Base-by-base conservation (phyloP, 2,888 invertebrate genomes). In the Metopia argyrocephala region DNA sequence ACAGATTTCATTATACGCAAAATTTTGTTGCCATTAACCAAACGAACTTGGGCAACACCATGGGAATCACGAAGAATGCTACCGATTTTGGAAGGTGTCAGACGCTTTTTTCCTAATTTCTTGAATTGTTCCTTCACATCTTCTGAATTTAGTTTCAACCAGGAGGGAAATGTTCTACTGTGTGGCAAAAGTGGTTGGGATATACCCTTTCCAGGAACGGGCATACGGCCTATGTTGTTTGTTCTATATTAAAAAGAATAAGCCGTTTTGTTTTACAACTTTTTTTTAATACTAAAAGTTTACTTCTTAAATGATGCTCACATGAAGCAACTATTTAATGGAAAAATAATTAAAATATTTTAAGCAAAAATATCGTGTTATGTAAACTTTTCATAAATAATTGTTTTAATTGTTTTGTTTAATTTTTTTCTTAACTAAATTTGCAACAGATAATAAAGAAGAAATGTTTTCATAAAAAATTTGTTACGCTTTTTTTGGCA, bases 201-300 rank as follows among this genome's bases (percentile, higher is more conserved):
- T 91, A 99, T 99, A 96, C 99, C 99, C 95, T 99, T 99, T 90
- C 98, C 98, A 91, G 98, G 98, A 92, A 98, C 97, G 95, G 99
- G 98, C 98, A 98, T 98, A 93, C 98, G 98, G 96, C 98, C 98
- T 98, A 98, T 99, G 92, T 92, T 92, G 91, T 90, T 87, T 91
- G 92, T 87, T 89, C 85, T 85, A 89, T 88, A 89, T 87, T 87
- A 85, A 88, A 90, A 90, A 90, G 90, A 86, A 84, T 76, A 83
- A 84, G 84, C 84, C 87, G 87, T n/a, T n/a, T n/a, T n/a, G n/a
- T n/a, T n/a, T n/a, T n/a, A n/a, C n/a, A n/a, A n/a, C n/a, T n/a
- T n/a, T n/a, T n/a, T n/a, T n/a, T n/a, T n/a, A n/a, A n/a, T n/a
- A n/a, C n/a, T n/a, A n/a, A n/a, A n/a, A n/a, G n/a, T n/a, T n/a